These are phyloP conservation scores for Lophochroa leadbeateri DNA, from an alignment of 2,113 vertebrate species.

Conservation along the genomic window DNA sequence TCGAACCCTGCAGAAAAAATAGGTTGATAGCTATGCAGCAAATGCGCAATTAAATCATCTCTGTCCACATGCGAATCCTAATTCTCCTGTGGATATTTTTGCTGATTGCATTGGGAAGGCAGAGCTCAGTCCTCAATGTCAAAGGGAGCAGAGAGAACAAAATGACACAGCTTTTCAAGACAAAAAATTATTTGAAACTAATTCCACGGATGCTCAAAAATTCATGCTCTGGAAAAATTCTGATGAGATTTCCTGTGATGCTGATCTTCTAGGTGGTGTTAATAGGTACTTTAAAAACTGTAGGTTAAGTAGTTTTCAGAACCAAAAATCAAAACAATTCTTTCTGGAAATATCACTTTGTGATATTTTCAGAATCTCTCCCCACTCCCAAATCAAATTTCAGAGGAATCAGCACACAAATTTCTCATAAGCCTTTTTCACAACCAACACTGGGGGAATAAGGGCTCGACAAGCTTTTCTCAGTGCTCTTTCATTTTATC, in stretches of 20 bases:
- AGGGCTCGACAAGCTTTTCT: not conserved
- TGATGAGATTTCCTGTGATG: not conserved
- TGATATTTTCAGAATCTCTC: not conserved
- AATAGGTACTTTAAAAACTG: not conserved
- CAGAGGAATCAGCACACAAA: not conserved
- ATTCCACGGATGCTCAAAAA: slow-evolving; percentile 3
- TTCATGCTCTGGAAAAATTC: not conserved
- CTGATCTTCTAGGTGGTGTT: not conserved
- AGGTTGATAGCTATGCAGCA: accelerated
- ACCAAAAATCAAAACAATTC: not conserved
- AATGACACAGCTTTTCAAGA: not conserved
- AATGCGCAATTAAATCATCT: not conserved
- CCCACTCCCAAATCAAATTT: not conserved
- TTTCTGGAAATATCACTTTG: not conserved
- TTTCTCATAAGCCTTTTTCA: not conserved
- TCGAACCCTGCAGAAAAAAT: not conserved
- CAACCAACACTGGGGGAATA: accelerated
- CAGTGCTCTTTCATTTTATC: not conserved
- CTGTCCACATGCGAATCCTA: not conserved
- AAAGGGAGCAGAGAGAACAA: slow-evolving; percentile 7
- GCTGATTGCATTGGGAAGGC: slow-evolving; percentile 17
- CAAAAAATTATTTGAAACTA: not conserved
- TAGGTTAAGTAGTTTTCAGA: not conserved
- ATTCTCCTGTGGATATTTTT: not conserved
- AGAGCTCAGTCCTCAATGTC: not conserved